These are phyloP conservation scores for Biston stratarius DNA, from an alignment of 2,888 invertebrate species.

Conservation along the genomic window DNA sequence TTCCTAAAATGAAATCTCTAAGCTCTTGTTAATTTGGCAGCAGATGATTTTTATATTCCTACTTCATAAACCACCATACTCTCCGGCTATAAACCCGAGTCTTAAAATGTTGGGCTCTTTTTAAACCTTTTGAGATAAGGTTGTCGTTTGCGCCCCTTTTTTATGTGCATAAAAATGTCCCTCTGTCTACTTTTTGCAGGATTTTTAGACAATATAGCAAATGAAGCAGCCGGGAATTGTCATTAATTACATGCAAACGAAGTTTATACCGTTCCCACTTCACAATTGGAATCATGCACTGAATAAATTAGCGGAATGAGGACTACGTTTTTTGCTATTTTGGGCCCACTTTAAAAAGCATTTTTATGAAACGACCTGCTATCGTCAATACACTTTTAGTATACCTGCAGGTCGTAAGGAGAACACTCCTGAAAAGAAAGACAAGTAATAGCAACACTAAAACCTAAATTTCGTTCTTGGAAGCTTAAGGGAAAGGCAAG, in stretches of 20 bases:
- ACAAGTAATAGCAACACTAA: no score
- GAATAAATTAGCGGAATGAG: slow-evolving; percentile 65
- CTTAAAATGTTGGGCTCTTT: slow-evolving; percentile 43
- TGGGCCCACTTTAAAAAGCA: slow-evolving; percentile 17
- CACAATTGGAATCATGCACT: slow-evolving; percentile 73
- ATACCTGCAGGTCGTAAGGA: no score
- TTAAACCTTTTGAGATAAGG: slow-evolving; percentile 42
- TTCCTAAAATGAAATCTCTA: slow-evolving; percentile 4
- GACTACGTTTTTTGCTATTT: slow-evolving; percentile 37
- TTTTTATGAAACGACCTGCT: background rate
- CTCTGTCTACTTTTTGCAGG: slow-evolving; percentile 35
- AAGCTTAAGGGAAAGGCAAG: no score
- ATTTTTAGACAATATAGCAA: slow-evolving; percentile 62
- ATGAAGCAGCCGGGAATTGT: slow-evolving; percentile 62
- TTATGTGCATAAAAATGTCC: slow-evolving; percentile 29
- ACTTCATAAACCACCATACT: slow-evolving; percentile 46
- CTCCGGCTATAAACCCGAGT: slow-evolving; percentile 45
- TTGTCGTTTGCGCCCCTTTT: slow-evolving; percentile 29
- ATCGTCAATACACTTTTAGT: no score
- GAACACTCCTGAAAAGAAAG: no score
- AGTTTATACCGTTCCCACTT: slow-evolving; percentile 73
- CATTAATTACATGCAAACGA: slow-evolving; percentile 77
- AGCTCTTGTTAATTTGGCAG: slow-evolving; percentile 31
- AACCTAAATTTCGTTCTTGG: no score
- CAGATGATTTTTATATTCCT: slow-evolving; percentile 40